Conservation (phyloP, 2,113 vertebrate genomes). For the Paramormyrops kingsleyae region DNA sequence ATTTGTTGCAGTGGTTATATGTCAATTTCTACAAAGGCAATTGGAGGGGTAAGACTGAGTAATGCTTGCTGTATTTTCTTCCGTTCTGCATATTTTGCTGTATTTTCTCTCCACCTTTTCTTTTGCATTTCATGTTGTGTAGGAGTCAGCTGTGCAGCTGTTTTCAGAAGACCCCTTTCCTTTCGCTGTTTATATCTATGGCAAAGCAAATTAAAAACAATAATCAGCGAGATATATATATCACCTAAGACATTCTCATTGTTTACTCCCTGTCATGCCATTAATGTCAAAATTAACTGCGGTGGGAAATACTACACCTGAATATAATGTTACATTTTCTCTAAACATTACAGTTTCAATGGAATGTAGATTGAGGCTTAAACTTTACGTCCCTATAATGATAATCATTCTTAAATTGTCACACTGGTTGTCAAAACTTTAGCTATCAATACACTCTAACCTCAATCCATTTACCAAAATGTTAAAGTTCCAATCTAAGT, state of each 20-base stretch:
- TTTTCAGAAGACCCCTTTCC: conserved; percentile 1
- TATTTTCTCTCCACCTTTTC: conserved; percentile 17
- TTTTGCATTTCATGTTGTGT: conserved; percentile 23
- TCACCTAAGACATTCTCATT: neutral
- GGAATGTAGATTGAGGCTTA: neutral
- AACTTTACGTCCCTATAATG: neutral
- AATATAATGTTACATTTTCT: neutral
- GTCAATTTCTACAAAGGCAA: neutral
- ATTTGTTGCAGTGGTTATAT: neutral
- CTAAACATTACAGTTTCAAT: neutral
- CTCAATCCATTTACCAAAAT: neutral
- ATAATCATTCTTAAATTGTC: neutral
- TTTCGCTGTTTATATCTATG: conserved; percentile 21
- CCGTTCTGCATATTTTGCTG: conserved; percentile 10
- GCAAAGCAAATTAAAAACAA: neutral
- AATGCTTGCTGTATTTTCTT: neutral
- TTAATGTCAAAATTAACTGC: neutral
- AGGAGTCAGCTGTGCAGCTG: conserved; percentile 7
- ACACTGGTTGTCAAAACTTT: neutral
- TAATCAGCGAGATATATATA: neutral
- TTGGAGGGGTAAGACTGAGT: neutral
- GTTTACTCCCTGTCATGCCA: neutral
- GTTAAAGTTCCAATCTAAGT: neutral
- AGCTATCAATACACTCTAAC: neutral
- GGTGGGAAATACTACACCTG: neutral